phyloP scores from a whole-genome alignment of 2,797 vertebrate species.

The Hybognathus amarus region DNA sequence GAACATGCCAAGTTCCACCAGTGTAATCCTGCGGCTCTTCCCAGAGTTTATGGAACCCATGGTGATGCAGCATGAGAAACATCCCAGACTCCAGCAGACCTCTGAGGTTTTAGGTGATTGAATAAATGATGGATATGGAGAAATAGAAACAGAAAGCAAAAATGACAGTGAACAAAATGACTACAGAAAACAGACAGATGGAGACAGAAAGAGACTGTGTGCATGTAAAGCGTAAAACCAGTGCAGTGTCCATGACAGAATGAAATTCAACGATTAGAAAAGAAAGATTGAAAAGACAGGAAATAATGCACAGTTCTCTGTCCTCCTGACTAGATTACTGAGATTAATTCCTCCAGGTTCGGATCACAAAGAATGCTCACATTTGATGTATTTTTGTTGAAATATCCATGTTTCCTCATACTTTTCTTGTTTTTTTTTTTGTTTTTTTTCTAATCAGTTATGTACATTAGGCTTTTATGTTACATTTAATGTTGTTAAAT shows the following conservation, averaged over 20 bases:
- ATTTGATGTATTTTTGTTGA: no score
- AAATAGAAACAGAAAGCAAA: not conserved
- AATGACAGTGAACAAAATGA: not conserved
- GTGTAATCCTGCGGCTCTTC: constrained; percentile 64
- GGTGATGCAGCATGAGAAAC: constrained; percentile 49
- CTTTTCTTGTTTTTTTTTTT: no score
- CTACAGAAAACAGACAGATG: not conserved
- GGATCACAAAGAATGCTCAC: not conserved
- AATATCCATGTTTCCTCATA: no score
- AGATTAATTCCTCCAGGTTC: no score
- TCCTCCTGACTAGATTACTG: not conserved
- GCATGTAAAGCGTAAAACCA: not conserved
- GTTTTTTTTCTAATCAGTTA: no score
- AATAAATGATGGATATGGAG: constrained; percentile 4
- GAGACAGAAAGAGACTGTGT: not conserved
- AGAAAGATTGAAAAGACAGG: not conserved
- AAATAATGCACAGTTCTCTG: not conserved
- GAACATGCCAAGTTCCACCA: constrained; percentile 66
- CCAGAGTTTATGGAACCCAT: constrained; percentile 55
- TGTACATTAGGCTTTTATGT: no score
- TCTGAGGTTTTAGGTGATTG: constrained; percentile 24
- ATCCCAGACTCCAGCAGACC: constrained; percentile 33
- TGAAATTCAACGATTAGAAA: not conserved
- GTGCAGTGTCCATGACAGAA: not conserved
- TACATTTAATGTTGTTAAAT: no score